Conservation (phyloP, 2,113 vertebrate genomes). For the Orycteropus afer region DNA sequence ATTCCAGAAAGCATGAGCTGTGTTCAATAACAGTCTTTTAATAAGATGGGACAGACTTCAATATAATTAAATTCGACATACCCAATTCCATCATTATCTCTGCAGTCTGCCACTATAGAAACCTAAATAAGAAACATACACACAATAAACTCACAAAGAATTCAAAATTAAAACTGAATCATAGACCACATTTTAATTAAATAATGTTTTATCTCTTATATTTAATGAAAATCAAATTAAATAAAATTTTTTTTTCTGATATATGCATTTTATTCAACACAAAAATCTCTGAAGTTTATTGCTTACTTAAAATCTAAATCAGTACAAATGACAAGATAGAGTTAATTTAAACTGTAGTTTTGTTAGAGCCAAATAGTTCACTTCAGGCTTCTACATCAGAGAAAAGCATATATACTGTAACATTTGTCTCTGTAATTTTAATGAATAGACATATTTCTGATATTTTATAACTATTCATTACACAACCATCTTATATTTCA, state of each 20-base stretch:
- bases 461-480: slow-evolving; percentile 32
- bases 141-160: slow-evolving; percentile 3
- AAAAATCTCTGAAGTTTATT: not conserved
- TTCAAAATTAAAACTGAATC: not conserved
- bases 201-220: not conserved
- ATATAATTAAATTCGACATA: not conserved
- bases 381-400: not conserved
- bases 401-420: not conserved
- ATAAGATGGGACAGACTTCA: not conserved
- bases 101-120: not conserved
- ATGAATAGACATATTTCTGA: not conserved
- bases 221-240: not conserved
- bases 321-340: not conserved
- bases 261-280: not conserved
- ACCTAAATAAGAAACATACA: not conserved
- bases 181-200: not conserved
- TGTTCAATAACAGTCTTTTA: not conserved
- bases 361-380: not conserved
- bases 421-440: not conserved
- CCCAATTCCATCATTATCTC: not conserved
- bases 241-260: not conserved
- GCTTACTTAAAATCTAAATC: slow-evolving; percentile 1
- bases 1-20: not conserved
- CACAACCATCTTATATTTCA: not conserved
- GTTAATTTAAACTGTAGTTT: not conserved